Conservation (phyloP, 1,140 invertebrate species). For the Drosophila parvula region DNA sequence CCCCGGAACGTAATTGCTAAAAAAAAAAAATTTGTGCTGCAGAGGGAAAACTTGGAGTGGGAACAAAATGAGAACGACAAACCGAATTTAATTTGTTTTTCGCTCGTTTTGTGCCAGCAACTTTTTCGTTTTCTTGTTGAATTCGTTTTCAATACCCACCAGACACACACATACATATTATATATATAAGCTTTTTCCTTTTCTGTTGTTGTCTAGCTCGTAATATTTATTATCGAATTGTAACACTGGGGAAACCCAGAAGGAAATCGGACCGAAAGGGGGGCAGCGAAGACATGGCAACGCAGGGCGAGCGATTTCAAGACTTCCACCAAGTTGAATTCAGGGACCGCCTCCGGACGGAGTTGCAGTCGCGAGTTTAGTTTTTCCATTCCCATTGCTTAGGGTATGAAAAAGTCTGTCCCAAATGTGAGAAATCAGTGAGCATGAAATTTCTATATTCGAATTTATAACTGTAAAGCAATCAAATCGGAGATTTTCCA, state of each 20-base stretch:
- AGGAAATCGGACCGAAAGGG: slow-evolving; percentile 5
- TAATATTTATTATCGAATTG: slow-evolving; percentile 81
- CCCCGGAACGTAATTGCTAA: slow-evolving; percentile 67
- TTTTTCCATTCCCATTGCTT: slow-evolving; percentile 18
- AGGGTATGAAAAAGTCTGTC: slow-evolving; percentile 2
- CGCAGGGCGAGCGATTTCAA: slow-evolving; percentile 69
- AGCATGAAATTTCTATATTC: slow-evolving; percentile 8
- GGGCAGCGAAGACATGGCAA: slow-evolving; percentile 48
- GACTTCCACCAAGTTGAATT: slow-evolving; percentile 47
- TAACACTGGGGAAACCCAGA: slow-evolving; percentile 35
- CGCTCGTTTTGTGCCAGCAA: slow-evolving; percentile 69
- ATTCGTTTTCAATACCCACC: slow-evolving; percentile 51
- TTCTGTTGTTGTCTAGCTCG: slow-evolving; percentile 75
- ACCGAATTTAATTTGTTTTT: slow-evolving; percentile 80
- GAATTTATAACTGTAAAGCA: slow-evolving; percentile 1
- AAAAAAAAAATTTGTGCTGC: slow-evolving; percentile 63
- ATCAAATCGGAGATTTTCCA: background rate
- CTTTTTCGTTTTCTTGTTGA: slow-evolving; percentile 64
- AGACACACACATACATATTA: slow-evolving; percentile 18
- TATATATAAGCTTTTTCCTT: slow-evolving; percentile 27
- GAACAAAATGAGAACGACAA: slow-evolving; percentile 69
- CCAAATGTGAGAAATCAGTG: slow-evolving; percentile 9
- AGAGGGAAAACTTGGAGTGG: slow-evolving; percentile 43
- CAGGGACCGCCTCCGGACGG: slow-evolving; percentile 42
- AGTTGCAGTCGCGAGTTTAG: slow-evolving; percentile 64